These are phyloP conservation scores for Tromatobia lineatoria DNA, from an alignment of 2,888 invertebrate species.

Conservation along the genomic window DNA sequence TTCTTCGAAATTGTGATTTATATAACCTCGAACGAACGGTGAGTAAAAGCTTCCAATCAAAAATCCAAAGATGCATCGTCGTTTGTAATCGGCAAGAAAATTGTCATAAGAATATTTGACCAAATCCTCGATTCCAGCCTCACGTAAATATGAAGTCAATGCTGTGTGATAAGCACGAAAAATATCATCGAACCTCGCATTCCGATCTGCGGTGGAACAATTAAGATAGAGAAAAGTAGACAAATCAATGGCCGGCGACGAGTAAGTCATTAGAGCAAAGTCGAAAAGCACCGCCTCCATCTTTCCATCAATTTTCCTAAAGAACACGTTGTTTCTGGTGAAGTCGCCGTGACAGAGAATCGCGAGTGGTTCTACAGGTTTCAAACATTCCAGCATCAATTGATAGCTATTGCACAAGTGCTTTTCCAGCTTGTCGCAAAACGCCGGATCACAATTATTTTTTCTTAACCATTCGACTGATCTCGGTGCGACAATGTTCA, in stretches of 20 bases:
- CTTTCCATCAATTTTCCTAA: conserved; percentile 61
- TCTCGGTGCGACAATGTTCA: conserved; percentile 64
- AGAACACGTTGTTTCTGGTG: conserved; percentile 79
- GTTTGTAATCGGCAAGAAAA: conserved; percentile 76
- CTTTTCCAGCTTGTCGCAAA: conserved; percentile 74
- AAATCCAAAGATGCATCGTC: conserved; percentile 76
- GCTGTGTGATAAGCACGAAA: conserved; percentile 76
- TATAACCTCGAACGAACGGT: conserved; percentile 55
- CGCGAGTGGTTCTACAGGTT: conserved; percentile 77
- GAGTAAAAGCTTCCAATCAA: conserved; percentile 74
- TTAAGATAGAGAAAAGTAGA: conserved; percentile 77
- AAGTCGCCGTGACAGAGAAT: conserved; percentile 81
- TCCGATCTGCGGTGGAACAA: conserved; percentile 53
- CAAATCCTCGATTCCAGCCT: conserved; percentile 69
- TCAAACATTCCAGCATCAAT: conserved; percentile 63
- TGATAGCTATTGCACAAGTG: conserved; percentile 68
- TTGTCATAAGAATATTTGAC: conserved; percentile 75
- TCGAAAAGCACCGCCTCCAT: conserved; percentile 74
- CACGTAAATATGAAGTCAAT: conserved; percentile 70
- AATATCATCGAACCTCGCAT: conserved; percentile 68
- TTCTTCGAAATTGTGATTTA: background rate
- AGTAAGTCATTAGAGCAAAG: conserved; percentile 77
- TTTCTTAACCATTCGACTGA: conserved; percentile 70
- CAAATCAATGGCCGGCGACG: conserved; percentile 79
- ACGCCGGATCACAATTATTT: conserved; percentile 71